Evolutionary conservation across 2,888 invertebrate species (phyloP).

Genomic region (Drosophila picticornis): DNA sequence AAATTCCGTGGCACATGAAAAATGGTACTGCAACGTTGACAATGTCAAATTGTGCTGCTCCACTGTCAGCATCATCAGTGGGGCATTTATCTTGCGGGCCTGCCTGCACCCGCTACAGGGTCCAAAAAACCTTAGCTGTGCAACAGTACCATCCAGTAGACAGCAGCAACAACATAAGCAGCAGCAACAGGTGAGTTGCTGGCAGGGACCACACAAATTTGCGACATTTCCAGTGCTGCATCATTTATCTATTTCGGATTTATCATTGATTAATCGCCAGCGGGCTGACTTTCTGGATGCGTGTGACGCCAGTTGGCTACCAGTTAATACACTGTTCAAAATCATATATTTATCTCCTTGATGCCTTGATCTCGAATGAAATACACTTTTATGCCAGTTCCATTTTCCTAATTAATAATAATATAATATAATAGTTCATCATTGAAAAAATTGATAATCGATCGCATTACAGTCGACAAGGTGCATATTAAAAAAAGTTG

Average conservation of each 20-base stretch:
- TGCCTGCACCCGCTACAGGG: conserved; percentile 64
- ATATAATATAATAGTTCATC: not conserved
- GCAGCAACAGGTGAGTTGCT: conserved; percentile 66
- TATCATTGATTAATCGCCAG: conserved; percentile 81
- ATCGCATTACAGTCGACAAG: no score
- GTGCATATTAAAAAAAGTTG: not conserved
- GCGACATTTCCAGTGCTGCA: conserved; percentile 68
- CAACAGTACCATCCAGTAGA: conserved; percentile 2
- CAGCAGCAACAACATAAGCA: conserved; percentile 13
- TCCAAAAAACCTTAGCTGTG: conserved; percentile 13
- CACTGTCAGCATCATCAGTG: conserved; percentile 79
- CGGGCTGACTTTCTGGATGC: conserved; percentile 52
- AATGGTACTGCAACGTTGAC: conserved; percentile 59
- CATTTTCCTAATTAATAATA: not conserved
- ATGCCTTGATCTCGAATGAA: not conserved
- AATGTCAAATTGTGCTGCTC: conserved; percentile 66
- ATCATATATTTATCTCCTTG: not conserved
- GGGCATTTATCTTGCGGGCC: conserved; percentile 71
- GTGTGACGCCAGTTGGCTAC: conserved; percentile 59
- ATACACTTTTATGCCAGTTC: not conserved
- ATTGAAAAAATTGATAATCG: not conserved
- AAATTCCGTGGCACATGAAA: conserved; percentile 52
- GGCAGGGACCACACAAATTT: conserved; percentile 72
- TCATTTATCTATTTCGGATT: conserved; percentile 82
- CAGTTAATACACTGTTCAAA: conserved; percentile 35